Base-by-base conservation (phyloP, 2,888 invertebrate genomes). In the Lobophora halterata region DNA sequence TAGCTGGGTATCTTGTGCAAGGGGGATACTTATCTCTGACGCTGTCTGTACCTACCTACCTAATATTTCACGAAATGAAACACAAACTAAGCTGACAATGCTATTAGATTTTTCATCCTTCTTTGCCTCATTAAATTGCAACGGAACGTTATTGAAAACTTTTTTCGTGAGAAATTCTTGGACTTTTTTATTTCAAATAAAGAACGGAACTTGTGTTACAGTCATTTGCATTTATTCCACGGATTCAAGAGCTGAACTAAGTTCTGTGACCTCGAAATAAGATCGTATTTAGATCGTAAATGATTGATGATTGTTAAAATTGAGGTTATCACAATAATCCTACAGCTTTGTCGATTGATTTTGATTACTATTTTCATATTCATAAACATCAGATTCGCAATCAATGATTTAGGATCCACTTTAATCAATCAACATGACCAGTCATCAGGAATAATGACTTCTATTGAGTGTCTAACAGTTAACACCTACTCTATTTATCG, bases 261-360 rank as follows among this genome's bases (percentile, higher is more conserved):
- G 7, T 18, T 26, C 14, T 13, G 7, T 5, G 1, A 1, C 7
- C 10, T 23, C 12, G 21, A 9, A 7, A 5, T 33, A 33, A 28
- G 20, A 28, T 24, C 11, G 9, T 28, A 27, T 46, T 33, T 49
- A 10, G 26, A 38, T 20, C 24, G 23, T 18, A 38, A 45, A 27
- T 47, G 34, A 40, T 33, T 13, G 32, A 30, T 20, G 21, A 7
- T 39, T 19, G 17, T 6, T 5, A 27, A 33, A 30, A 36, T 38
- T 26, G 30, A 31, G 49, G 46, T 31, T 30, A 35, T 9, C 11
- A 30, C n/a, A 24, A 20, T 20, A 13, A 20, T 29, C 29, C 11
- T 11, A 19, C 3, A 30, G 14, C 18, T 9, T 8, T 24, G 8
- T 7, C 16, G 3, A 28, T 25, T 19, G 11, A 39, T 16, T 34